phyloP scores from a whole-genome alignment of 2,888 invertebrate genomes.

The Lycophotia porphyrea region DNA sequence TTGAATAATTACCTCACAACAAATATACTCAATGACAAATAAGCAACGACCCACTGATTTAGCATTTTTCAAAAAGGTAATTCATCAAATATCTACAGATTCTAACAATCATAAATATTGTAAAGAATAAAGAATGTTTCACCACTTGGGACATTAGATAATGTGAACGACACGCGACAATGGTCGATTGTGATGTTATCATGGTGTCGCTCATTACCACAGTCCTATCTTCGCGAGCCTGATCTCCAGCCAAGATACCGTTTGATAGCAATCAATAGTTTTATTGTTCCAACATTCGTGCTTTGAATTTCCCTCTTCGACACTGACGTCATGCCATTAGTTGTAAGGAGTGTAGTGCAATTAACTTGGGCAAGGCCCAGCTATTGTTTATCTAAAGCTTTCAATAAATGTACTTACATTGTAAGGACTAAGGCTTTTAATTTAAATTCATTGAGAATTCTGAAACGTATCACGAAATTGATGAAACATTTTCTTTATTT shows the following conservation, averaged over 20 bases:
- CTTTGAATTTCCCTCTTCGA: constrained; percentile 73
- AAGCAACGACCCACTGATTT: constrained; percentile 32
- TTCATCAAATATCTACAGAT: constrained; percentile 28
- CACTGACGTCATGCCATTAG: constrained; percentile 66
- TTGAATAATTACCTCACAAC: constrained; percentile 41
- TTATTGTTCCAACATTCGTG: constrained; percentile 75
- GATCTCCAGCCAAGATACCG: constrained; percentile 73
- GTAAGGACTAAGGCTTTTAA: constrained; percentile 23
- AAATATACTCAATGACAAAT: constrained; percentile 26
- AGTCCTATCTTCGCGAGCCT: constrained; percentile 66
- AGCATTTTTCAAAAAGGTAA: constrained; percentile 37
- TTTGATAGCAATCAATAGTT: constrained; percentile 74
- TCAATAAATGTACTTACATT: constrained; percentile 43
- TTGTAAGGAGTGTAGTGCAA: constrained; percentile 54
- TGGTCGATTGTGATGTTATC: constrained; percentile 71
- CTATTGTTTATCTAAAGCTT: constrained; percentile 62
- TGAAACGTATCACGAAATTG: constrained; percentile 8
- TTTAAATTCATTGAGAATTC: constrained; percentile 30
- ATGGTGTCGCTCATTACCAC: constrained; percentile 69
- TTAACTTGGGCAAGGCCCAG: constrained; percentile 55
- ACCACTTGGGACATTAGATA: constrained; percentile 47
- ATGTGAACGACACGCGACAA: constrained; percentile 74
- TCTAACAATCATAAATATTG: constrained; percentile 33
- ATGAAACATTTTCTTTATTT: constrained; percentile 16
- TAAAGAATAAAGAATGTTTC: constrained; percentile 35